A percentile compares a stretch with the other conserved stretches of the same genome.
phyloP scores from a whole-genome alignment of 2,113 vertebrate species.

The Cyanoliseus patagonus region DNA sequence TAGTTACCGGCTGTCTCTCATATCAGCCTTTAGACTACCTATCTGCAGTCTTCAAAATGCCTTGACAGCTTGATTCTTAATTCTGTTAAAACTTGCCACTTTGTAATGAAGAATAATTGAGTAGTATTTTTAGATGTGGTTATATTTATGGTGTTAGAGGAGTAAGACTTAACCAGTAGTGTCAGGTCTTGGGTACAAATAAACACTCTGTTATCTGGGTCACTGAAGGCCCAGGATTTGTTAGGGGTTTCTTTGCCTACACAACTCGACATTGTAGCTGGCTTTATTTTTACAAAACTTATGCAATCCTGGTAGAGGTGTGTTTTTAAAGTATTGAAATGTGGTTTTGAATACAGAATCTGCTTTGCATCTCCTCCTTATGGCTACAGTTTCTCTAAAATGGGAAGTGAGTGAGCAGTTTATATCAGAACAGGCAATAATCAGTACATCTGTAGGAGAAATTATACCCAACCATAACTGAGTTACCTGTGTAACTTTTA shows the following conservation, averaged over 20 bases:
- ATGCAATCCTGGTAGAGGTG: accelerated
- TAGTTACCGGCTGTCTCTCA: not conserved
- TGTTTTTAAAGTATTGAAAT: not conserved
- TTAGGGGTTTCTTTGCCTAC: accelerated
- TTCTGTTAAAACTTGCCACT: not conserved
- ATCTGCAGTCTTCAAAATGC: not conserved
- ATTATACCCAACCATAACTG: not conserved
- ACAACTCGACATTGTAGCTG: not conserved
- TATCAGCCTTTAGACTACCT: not conserved
- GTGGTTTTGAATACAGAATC: not conserved
- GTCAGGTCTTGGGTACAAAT: not conserved
- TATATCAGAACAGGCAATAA: not conserved
- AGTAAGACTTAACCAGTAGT: not conserved
- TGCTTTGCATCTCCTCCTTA: not conserved
- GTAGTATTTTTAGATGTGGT: not conserved
- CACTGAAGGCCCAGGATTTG: not conserved
- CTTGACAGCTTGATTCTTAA: not conserved
- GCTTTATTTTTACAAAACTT: not conserved
- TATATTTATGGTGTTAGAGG: not conserved
- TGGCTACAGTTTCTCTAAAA: not conserved
- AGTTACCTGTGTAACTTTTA: not conserved
- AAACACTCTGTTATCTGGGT: not conserved
- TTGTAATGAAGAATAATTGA: not conserved
- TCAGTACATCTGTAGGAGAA: not conserved
- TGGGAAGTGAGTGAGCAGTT: not conserved